Evolutionary conservation across 2,888 invertebrate genomes (phyloP).

Genomic region (Priocnemis perturbator): DNA sequence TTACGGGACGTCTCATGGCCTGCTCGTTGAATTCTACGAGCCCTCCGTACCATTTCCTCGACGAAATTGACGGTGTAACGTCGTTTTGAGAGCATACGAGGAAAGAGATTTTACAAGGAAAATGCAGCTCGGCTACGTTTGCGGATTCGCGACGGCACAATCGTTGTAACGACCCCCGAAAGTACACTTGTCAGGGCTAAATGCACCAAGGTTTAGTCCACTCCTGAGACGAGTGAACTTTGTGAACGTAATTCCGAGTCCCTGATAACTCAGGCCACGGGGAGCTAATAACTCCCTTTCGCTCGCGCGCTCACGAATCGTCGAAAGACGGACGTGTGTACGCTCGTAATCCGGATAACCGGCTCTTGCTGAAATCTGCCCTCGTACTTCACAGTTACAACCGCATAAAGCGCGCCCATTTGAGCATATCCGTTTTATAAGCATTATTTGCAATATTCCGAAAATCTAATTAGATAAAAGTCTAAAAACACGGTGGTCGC

Average conservation of each 20-base stretch:
- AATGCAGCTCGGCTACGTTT: constrained; percentile 22
- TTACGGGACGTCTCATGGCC: too few relatives aligned
- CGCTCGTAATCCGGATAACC: background rate
- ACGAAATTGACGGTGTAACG: too few relatives aligned
- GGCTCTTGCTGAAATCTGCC: background rate
- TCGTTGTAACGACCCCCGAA: constrained; percentile 34
- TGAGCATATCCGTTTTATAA: too few relatives aligned
- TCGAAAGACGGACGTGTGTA: background rate
- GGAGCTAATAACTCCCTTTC: constrained; percentile 36
- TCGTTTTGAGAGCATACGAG: too few relatives aligned
- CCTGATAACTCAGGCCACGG: constrained; percentile 33
- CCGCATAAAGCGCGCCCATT: too few relatives aligned
- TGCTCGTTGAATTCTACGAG: too few relatives aligned
- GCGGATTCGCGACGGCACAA: constrained; percentile 21
- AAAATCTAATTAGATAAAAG: too few relatives aligned
- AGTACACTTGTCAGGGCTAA: constrained; percentile 24
- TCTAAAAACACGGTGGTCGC: too few relatives aligned
- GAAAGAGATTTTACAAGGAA: constrained; percentile 10
- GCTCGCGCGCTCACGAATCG: background rate
- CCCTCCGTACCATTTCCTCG: too few relatives aligned
- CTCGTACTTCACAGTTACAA: too few relatives aligned
- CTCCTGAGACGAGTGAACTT: constrained; percentile 26
- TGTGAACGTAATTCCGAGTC: constrained; percentile 24
- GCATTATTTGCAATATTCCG: too few relatives aligned
- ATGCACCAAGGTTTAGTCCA: constrained; percentile 29